Percentiles rank a stretch among this genome's conserved stretches.
phyloP scores from a whole-genome alignment of 2,113 vertebrate genomes.

The mouse (Mus musculus) region GRCm39 chr10:44901501-44902000 shows the following conservation, averaged over 20 bases:
- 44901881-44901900: neutral
- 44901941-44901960: neutral
- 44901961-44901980: neutral
- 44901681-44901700: neutral
- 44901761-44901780: neutral
- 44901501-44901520: constrained; percentile 29
- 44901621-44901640: constrained; percentile 28
- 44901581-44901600: neutral
- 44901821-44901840: neutral
- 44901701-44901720: neutral
- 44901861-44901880: constrained; percentile 35
- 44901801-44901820: neutral
- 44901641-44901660: neutral
- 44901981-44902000: neutral
- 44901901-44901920: neutral
- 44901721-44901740: neutral
- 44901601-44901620: neutral
- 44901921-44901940: neutral
- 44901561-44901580: constrained; percentile 47
- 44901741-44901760: neutral
- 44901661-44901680: neutral
- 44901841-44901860: neutral
- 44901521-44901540: neutral
- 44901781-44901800: neutral
- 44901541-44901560: constrained; percentile 17